A percentile compares a stretch with the other conserved stretches of the same genome.
phyloP scores from a whole-genome alignment of 92 coral and sea anemone species.

The Phenganax marumi region DNA sequence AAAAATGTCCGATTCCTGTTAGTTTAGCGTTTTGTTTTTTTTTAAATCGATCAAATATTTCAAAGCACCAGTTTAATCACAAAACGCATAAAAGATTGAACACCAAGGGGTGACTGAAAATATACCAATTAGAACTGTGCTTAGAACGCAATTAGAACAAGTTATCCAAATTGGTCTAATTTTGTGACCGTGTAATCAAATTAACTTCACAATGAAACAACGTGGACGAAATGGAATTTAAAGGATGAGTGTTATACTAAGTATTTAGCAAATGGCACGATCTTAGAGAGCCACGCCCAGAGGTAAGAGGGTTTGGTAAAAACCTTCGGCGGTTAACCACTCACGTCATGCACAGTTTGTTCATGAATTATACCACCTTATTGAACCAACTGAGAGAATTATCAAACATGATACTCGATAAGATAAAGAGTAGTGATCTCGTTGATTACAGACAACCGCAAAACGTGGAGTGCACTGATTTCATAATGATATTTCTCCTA shows the following conservation, averaged over 20 bases:
- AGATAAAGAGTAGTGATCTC: neutral
- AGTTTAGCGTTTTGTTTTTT: neutral
- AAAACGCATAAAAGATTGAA: constrained; percentile 6
- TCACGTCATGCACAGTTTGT: neutral
- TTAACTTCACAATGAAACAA: no score
- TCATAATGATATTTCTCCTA: no score
- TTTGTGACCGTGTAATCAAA: no score
- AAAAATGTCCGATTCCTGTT: neutral
- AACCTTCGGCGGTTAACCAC: neutral
- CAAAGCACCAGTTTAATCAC: constrained; percentile 1
- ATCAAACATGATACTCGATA: neutral
- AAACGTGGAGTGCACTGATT: no score
- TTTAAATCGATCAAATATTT: constrained; percentile 9
- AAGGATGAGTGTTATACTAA: no score
- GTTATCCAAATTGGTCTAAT: no score
- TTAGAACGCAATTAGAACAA: no score
- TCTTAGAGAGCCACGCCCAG: constrained; percentile 2
- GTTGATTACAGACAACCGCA: no score
- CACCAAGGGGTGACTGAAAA: neutral
- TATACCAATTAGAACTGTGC: no score
- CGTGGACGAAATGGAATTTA: no score
- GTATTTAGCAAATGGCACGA: neutral
- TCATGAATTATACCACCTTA: neutral
- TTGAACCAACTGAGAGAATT: neutral
- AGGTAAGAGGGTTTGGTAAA: neutral